Evolutionary conservation across 2,888 invertebrate species (phyloP), one percentile per base, ranked within the genome.

Genomic region (Spodoptera exigua): DNA sequence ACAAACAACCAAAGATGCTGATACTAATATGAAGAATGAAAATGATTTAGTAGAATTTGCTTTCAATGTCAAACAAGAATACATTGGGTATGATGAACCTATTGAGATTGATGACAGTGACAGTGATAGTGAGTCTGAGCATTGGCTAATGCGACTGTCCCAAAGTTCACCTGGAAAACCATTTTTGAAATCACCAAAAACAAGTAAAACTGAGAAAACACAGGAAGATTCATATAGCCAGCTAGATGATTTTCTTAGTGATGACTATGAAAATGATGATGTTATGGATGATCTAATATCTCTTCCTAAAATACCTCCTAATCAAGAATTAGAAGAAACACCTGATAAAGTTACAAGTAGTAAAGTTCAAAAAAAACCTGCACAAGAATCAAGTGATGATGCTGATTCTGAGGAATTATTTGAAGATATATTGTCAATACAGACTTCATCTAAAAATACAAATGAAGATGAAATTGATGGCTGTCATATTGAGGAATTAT

Each of bases 121-220:
- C 35, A 95, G 93, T 80, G 95, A 95, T 48, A 95, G 95, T 81
- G 95, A 95, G 73, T 91, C 93, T 51, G 93, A 94, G 52, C 86
- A 94, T 54, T 95, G 95, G 89, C 89, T 91, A 14, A 78, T 89
- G 44, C 93, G 95, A 44, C 92, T 95, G 39, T 92, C 95, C 2
- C 95, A 95, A 80, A 91, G 85, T 68, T 90, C 93, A 63, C 90
- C 92, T 16, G 87, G 87, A 2, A 92, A 92, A 74, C 87, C 90
- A 34, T 88, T 90, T 54, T 78, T 76, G 39, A 86, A 86, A 75
- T 60, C 80, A 21, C 17, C 71, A 17, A 78, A 74, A 59, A 72
- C 76, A 7, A 80, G 64, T 34, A 79, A 77, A 61, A 32, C 48
- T 48, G 81, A 86, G 39, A 47, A 58, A 7, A 75, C 77, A 36